Conservation (phyloP, 1,140 invertebrate species). For the Zophobas atratus region DNA sequence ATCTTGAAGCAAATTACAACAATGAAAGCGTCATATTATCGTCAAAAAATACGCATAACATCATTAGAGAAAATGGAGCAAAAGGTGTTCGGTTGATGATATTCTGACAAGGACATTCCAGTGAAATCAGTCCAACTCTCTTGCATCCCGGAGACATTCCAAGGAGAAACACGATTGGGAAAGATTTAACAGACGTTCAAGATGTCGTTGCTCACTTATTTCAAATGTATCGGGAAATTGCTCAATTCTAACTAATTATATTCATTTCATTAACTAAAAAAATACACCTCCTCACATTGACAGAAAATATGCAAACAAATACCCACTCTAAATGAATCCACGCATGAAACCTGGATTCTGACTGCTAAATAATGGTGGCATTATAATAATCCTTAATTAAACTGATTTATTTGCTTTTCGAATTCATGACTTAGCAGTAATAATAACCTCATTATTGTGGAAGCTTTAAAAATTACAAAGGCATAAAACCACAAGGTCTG, state of each 20-base stretch:
- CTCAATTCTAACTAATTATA: neutral
- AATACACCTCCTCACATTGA: neutral
- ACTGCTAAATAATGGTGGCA: neutral
- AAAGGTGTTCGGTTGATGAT: constrained; percentile 4
- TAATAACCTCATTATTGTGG: neutral
- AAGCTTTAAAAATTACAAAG: neutral
- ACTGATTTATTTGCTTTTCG: constrained; percentile 4
- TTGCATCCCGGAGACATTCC: constrained; percentile 28
- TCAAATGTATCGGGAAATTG: constrained; percentile 28
- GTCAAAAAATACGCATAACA: neutral
- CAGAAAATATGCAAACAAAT: neutral
- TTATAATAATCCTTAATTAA: constrained; percentile 24
- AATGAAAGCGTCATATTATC: neutral
- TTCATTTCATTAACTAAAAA: neutral
- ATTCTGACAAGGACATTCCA: constrained; percentile 19
- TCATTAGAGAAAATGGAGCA: neutral
- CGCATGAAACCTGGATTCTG: too few species aligned
- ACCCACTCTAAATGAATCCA: neutral
- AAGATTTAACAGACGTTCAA: constrained; percentile 12
- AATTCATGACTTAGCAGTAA: constrained; percentile 9
- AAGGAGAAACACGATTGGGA: constrained; percentile 22
- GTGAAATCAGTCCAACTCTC: constrained; percentile 30
- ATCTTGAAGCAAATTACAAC: too few species aligned
- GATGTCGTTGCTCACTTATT: constrained; percentile 4
- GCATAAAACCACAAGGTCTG: constrained; percentile 5